Base-by-base conservation (phyloP, 2,797 vertebrate genomes). In the Chrysocyon brachyurus region DNA sequence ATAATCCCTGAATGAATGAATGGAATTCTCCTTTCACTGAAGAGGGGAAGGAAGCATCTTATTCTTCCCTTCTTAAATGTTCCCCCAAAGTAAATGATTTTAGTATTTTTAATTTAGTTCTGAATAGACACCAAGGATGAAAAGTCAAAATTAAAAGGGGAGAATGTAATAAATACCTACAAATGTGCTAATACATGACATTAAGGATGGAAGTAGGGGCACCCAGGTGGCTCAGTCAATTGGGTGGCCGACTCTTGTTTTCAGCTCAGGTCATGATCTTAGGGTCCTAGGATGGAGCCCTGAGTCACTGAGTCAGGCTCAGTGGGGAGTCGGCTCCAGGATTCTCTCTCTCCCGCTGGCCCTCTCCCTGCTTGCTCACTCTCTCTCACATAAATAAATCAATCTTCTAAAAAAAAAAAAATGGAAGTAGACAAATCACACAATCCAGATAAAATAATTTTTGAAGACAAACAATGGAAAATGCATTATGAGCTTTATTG, bases 81-180 rank as follows among this genome's bases (percentile, higher is more conserved):
- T 86, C 19, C n/a, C 26, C n/a, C 54, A 77, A 81, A 89, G 40
- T 59, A 91, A 85, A 96, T 63, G 16, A 78, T 59, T 75, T 59
- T 40, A 49, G 28, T 46, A 88, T 83, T 40, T 96, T 94, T 86
- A 94, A 89, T 73, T 87, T 49, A 52, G 54, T 56, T 92, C 57
- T 95, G 31, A 87, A 88, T 22, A 93, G 49, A 95, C 46, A 95
- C 63, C 56, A 87, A 89, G 36, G 31, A 79, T 46, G 66, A 81
- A 40, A 84, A 95, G 26, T 91, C 52, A 66, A 75, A 95, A 97
- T 64, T 26, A 64, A 94, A 87, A 83, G 52, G n/a, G 54, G 24
- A 66, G 36, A 63, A 96, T 72, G 26, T 40, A 85, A 90, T 75
- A 92, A 94, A 90, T 21, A 73, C 40, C 66, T 91, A 79, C 46